phyloP scores from a whole-genome alignment of 1,140 invertebrate genomes.

The Zaprionus camerounensis region DNA sequence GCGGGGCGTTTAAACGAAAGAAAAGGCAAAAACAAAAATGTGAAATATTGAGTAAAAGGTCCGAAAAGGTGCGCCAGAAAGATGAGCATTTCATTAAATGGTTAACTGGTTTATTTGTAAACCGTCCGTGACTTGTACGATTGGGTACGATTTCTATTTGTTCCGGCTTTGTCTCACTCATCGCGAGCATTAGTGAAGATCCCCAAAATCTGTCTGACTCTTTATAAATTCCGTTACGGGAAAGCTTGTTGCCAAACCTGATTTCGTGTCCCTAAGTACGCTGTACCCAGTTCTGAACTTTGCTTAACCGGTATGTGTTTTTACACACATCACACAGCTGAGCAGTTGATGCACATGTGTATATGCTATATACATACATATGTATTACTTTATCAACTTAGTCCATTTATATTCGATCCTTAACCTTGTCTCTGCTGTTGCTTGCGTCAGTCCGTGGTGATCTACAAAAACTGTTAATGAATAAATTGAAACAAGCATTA shows the following conservation, averaged over 20 bases:
- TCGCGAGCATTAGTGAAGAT: background rate
- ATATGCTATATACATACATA: background rate
- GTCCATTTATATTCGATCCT: background rate
- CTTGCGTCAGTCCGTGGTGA: background rate
- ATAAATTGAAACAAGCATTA: constrained; percentile 19
- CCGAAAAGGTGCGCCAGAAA: background rate
- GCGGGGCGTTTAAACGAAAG: constrained; percentile 8
- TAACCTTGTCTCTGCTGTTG: background rate
- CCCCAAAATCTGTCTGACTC: background rate
- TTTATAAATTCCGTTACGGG: constrained; percentile 1
- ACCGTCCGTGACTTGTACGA: background rate
- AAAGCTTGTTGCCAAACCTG: constrained; percentile 21
- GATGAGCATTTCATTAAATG: background rate
- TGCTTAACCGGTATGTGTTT: constrained; percentile 12
- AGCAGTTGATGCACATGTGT: background rate
- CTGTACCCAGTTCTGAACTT: constrained; percentile 22
- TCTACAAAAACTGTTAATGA: background rate
- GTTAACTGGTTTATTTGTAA: constrained; percentile 18
- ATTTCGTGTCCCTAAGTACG: constrained; percentile 11
- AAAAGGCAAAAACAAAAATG: constrained; percentile 13
- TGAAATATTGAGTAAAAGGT: constrained; percentile 28
- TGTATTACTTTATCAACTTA: background rate
- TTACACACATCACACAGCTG: background rate
- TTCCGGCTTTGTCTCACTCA: background rate
- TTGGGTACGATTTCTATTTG: background rate